Conservation (phyloP, 2,888 invertebrate genomes). For the Caenorhabditis wallacei region DNA sequence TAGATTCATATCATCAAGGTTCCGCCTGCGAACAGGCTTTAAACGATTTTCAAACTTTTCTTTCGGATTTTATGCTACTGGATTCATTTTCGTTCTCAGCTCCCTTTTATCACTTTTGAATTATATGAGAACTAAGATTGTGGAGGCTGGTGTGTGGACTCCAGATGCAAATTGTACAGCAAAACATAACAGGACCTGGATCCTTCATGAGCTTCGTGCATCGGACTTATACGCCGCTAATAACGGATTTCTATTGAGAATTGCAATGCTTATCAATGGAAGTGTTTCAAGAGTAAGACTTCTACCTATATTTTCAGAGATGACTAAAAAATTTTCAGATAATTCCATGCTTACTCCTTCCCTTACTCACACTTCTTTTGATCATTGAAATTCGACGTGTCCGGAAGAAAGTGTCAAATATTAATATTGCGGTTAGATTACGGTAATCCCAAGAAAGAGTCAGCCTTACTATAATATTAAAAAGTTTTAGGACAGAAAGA, state of each 20-base stretch:
- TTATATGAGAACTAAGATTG: not conserved
- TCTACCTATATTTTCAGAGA: not conserved
- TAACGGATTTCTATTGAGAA: not conserved
- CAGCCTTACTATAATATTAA: too few species aligned
- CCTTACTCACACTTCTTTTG: slow-evolving; percentile 2
- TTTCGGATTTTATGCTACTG: not conserved
- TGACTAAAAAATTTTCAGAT: not conserved
- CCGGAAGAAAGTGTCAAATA: not conserved
- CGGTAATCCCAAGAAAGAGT: not conserved
- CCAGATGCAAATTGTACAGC: not conserved
- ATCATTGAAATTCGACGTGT: slow-evolving; percentile 1
- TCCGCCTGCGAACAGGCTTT: not conserved
- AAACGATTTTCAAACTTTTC: not conserved
- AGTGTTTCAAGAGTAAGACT: not conserved
- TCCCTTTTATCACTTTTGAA: not conserved
- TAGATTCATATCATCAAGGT: not conserved
- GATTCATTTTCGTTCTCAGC: not conserved
- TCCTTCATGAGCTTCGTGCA: not conserved
- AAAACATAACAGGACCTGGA: not conserved
- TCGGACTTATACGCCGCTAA: not conserved
- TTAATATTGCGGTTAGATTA: not conserved
- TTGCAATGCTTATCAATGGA: not conserved
- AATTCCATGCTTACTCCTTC: slow-evolving; percentile 9
- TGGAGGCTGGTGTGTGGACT: not conserved
- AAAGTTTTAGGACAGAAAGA: slow-evolving; percentile 12